Percentiles rank a stretch among this genome's conserved stretches.
Conservation (phyloP, 2,888 invertebrate genomes). For the Anarsia innoxiella region DNA sequence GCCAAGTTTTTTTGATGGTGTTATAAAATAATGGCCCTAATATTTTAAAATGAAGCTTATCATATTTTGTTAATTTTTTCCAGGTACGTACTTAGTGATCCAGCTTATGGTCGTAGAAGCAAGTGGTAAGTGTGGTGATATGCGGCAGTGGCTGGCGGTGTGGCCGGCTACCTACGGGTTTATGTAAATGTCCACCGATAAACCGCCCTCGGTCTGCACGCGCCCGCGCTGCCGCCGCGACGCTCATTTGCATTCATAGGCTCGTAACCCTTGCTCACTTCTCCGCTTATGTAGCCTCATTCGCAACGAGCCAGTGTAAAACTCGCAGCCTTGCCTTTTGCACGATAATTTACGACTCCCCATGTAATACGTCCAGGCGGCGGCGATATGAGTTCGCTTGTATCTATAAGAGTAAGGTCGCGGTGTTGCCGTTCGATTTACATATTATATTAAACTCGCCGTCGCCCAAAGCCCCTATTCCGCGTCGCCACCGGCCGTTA, state of each 20-base stretch:
- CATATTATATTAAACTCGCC: slow-evolving; percentile 74
- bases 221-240: slow-evolving; percentile 41
- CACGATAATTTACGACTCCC: slow-evolving; percentile 71
- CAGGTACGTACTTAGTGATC: slow-evolving; percentile 44
- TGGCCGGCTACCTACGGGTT: slow-evolving; percentile 46
- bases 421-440: slow-evolving; percentile 66
- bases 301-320: slow-evolving; percentile 51
- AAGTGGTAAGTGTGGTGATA: slow-evolving; percentile 48
- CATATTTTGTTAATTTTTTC: too few relatives aligned
- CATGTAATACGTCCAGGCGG: slow-evolving; percentile 65
- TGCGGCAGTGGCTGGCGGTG: too few relatives aligned
- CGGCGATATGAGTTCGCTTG: slow-evolving; percentile 63
- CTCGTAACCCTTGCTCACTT: slow-evolving; percentile 70
- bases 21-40: too few relatives aligned
- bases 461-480: slow-evolving; percentile 47
- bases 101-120: slow-evolving; percentile 47
- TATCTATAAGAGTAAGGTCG: slow-evolving; percentile 58
- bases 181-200: slow-evolving; percentile 69
- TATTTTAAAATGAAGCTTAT: too few relatives aligned
- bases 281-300: slow-evolving; percentile 52
- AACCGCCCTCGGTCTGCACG: slow-evolving; percentile 29
- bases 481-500: slow-evolving; percentile 69
- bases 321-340: slow-evolving; percentile 62
- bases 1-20: too few relatives aligned
- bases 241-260: slow-evolving; percentile 75